phyloP scores from a whole-genome alignment of 2,113 vertebrate species.

The Eulacestoma nigropectus region DNA sequence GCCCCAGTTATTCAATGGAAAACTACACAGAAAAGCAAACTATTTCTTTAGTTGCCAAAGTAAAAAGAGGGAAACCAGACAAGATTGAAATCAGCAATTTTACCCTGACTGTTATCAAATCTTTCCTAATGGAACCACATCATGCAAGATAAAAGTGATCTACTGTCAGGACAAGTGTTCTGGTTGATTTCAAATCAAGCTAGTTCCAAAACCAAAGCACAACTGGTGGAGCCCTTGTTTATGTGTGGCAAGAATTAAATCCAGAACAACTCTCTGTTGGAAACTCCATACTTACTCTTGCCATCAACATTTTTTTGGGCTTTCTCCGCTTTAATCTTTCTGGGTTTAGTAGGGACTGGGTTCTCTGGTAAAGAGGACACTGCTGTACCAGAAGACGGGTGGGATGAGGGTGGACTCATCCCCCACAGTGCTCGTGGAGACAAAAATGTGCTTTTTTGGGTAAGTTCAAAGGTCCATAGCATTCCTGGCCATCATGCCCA shows the following conservation, averaged over 20 bases:
- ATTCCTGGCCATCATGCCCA: fast-evolving
- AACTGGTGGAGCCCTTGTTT: neutral
- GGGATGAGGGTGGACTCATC: fast-evolving
- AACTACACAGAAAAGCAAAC: neutral
- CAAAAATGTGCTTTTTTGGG: neutral
- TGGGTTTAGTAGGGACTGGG: neutral
- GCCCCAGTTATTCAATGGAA: neutral
- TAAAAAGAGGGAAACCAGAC: slow-evolving; percentile 9
- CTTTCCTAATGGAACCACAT: slow-evolving; percentile 24
- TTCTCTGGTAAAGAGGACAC: neutral
- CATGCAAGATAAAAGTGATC: slow-evolving; percentile 7
- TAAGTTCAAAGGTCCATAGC: too few relatives aligned
- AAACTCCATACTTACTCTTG: neutral
- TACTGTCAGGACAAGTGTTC: slow-evolving; percentile 1
- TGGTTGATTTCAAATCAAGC: slow-evolving; percentile 31
- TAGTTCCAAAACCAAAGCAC: neutral
- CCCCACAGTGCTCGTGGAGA: neutral
- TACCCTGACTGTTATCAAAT: slow-evolving; percentile 17
- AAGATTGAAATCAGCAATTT: slow-evolving; percentile 28
- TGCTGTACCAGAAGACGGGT: too few relatives aligned
- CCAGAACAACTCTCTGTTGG: neutral
- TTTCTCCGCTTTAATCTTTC: neutral
- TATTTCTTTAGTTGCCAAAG: slow-evolving; percentile 2
- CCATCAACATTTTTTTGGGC: neutral
- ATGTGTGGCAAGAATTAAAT: neutral